These are phyloP conservation scores for Zootoca vivipara DNA, from an alignment of 2,113 vertebrate species.

Conservation along the genomic window DNA sequence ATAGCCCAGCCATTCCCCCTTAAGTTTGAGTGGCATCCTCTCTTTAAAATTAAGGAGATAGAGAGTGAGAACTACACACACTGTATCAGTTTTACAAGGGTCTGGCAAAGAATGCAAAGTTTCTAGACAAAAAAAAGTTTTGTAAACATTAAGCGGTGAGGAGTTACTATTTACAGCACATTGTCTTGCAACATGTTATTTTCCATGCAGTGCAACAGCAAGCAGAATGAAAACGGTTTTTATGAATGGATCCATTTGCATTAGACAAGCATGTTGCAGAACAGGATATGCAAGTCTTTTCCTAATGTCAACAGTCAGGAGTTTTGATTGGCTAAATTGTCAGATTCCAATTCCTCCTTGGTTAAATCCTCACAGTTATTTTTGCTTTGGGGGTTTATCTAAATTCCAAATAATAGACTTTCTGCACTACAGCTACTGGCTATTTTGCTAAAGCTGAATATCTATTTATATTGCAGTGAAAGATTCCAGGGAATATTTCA, in stretches of 20 bases:
- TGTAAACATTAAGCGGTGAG: background rate
- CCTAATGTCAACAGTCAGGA: conserved; percentile 67
- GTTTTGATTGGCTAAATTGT: conserved; percentile 70
- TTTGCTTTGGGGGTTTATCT: conserved; percentile 59
- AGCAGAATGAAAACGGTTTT: background rate
- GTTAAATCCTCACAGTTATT: conserved; percentile 57
- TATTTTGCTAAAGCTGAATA: conserved; percentile 60
- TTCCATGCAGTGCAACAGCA: background rate
- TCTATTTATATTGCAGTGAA: conserved; percentile 58
- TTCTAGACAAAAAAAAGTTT: background rate
- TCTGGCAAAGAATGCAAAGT: background rate
- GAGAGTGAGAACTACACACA: background rate
- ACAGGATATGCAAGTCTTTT: conserved; percentile 65
- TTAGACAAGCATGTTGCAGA: conserved; percentile 47
- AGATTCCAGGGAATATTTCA: conserved; percentile 49
- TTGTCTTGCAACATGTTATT: conserved; percentile 26
- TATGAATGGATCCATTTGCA: conserved; percentile 62
- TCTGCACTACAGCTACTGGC: conserved; percentile 44
- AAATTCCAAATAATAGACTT: conserved; percentile 55
- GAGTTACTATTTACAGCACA: background rate
- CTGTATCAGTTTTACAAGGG: background rate
- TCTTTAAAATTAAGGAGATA: background rate
- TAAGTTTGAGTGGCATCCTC: background rate
- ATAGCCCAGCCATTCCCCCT: background rate
- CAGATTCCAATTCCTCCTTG: conserved; percentile 54